These are phyloP conservation scores for Morelia viridis DNA, from an alignment of 2,797 vertebrate species.

Conservation along the genomic window DNA sequence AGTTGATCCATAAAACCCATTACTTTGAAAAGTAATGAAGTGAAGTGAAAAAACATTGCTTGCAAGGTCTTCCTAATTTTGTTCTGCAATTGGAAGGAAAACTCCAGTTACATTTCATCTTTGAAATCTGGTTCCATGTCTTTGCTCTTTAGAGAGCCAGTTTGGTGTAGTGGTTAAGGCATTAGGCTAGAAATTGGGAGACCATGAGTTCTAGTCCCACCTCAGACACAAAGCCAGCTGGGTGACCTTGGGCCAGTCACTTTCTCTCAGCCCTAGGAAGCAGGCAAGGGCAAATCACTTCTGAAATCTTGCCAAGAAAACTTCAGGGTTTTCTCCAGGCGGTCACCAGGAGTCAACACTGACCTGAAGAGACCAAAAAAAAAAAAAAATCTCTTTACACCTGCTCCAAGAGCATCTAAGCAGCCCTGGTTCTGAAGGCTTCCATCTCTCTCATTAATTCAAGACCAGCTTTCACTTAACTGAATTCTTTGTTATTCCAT, in stretches of 20 bases:
- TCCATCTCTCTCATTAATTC: constrained; percentile 19
- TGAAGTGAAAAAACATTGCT: not conserved
- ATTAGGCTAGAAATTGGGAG: not conserved
- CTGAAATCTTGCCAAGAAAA: not conserved
- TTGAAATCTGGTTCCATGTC: not conserved
- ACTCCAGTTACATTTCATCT: not conserved
- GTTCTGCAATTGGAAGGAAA: not conserved
- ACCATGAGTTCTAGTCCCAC: not conserved
- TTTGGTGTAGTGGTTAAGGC: not conserved
- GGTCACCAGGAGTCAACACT: not conserved
- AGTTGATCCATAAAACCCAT: not conserved
- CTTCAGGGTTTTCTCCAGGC: not conserved
- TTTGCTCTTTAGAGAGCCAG: not conserved
- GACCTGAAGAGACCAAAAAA: too few species aligned
- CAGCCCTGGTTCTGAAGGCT: constrained; percentile 30
- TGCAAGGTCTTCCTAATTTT: not conserved
- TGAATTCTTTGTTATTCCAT: not conserved
- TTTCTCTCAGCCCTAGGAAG: not conserved
- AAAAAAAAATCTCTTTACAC: not conserved
- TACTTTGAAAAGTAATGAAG: too few species aligned
- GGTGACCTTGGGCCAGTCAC: not conserved
- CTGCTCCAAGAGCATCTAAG: not conserved
- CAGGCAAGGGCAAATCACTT: not conserved
- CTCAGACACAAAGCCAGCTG: not conserved
- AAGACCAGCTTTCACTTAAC: constrained; percentile 24